Evolutionary conservation across 2,888 invertebrate genomes (phyloP).

Genomic region (Hirtodrosophila cameraria): DNA sequence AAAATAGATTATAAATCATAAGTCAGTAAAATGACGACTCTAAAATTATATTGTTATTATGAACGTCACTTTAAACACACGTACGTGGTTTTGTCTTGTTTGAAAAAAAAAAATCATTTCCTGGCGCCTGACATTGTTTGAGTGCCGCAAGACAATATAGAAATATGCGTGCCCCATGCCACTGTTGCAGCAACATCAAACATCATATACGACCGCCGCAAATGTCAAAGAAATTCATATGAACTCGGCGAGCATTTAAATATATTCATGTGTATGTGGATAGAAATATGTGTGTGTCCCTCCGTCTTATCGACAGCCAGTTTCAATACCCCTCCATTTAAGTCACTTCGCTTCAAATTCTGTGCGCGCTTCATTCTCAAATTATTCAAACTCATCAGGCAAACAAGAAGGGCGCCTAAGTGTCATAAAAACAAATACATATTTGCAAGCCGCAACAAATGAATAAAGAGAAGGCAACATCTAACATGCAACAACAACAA

Average conservation of each 20-base stretch:
- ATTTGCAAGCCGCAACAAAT: constrained; percentile 17
- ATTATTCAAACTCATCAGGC: constrained; percentile 56
- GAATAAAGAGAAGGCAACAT: not conserved
- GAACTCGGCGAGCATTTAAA: constrained; percentile 22
- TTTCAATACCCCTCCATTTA: constrained; percentile 18
- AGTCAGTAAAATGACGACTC: not conserved
- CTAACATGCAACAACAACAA: constrained; percentile 7
- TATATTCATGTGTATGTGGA: constrained; percentile 1
- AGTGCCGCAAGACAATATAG: constrained; percentile 29
- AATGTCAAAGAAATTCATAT: constrained; percentile 13
- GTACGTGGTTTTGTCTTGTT: not conserved
- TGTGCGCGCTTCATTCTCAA: constrained; percentile 52
- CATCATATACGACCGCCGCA: constrained; percentile 16
- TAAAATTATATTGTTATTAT: not conserved
- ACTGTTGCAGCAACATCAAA: constrained; percentile 44
- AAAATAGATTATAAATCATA: too few relatives aligned
- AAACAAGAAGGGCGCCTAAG: constrained; percentile 38
- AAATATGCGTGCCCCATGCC: constrained; percentile 21
- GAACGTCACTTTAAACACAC: not conserved
- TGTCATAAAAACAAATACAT: constrained; percentile 73
- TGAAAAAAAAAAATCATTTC: constrained; percentile 19
- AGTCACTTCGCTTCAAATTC: constrained; percentile 54
- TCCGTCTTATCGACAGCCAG: constrained; percentile 8
- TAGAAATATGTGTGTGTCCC: not conserved
- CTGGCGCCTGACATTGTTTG: constrained; percentile 25